These are phyloP conservation scores for Chelonia mydas DNA, from an alignment of 2,797 vertebrate species.

Conservation along the genomic window DNA sequence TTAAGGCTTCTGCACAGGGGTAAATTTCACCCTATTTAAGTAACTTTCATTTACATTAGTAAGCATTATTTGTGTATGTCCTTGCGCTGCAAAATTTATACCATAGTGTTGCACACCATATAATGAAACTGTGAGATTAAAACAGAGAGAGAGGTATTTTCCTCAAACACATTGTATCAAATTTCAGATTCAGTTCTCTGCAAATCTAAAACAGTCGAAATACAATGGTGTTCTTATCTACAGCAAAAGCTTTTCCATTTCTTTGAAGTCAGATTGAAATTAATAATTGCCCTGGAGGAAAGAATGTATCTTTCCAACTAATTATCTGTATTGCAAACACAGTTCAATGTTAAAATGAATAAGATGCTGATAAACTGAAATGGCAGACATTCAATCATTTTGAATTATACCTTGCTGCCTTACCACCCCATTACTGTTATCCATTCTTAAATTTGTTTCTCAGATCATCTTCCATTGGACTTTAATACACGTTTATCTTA, in stretches of 20 bases:
- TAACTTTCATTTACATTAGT: neutral
- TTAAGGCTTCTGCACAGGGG: conserved; percentile 6
- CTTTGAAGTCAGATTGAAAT: conserved; percentile 76
- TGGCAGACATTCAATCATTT: conserved; percentile 61
- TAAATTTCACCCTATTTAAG: neutral
- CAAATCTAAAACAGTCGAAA: conserved; percentile 57
- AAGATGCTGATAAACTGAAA: conserved; percentile 72
- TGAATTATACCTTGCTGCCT: conserved; percentile 67
- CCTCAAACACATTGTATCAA: neutral
- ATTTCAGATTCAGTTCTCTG: conserved; percentile 40
- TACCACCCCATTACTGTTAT: neutral
- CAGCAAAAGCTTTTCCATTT: conserved; percentile 71
- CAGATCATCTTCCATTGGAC: neutral
- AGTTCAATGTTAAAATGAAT: conserved; percentile 72
- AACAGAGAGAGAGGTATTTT: neutral
- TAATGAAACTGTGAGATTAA: conserved; percentile 9
- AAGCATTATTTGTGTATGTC: neutral
- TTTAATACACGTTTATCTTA: conserved; percentile 2
- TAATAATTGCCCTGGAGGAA: conserved; percentile 74
- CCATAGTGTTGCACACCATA: neutral
- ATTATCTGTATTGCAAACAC: conserved; percentile 68
- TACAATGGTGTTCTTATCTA: conserved; percentile 69
- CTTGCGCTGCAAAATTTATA: neutral
- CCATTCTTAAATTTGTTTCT: conserved; percentile 12
- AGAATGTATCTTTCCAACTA: conserved; percentile 75